Evolutionary conservation across 2,113 vertebrate species (phyloP), one percentile per base, ranked within the genome.

Genomic region (Leptodactylus fuscus): DNA sequence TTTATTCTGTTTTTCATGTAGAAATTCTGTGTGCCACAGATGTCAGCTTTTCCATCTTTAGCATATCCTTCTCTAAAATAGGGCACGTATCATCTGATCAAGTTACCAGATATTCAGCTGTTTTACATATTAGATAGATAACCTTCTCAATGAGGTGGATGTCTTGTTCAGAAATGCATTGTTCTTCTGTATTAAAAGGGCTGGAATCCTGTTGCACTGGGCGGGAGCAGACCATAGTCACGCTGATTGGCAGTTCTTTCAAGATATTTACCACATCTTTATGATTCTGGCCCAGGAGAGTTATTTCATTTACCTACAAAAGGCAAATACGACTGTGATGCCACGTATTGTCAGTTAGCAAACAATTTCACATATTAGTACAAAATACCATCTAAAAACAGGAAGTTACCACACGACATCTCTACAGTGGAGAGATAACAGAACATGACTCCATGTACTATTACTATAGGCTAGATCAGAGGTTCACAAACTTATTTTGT

Each of bases 241-340:
- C 98, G 18, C 88, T 91, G 83, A 99, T 69, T 1, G 98, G 97
- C 51, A 99, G 92, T 75, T 99, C 97, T 91, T 97, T 98, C 88
- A 99, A 91, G 90, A 99, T 97, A 87, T 89, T 94, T 34, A 99
- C 95, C 5, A 98, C 98, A 89, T 98, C 96, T 87, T 97, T 97
- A 88, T 99, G 97, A 81, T 91, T 96, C 91, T 98, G 94, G 44
- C 97, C 97, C 89, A 98, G 96, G 15, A 99, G 92, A 80, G 96
- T 94, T 87, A 96, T 94, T 22, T 96, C 95, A 89, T 99, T 99
- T 75, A 99, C 97, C 98, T 98, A 85, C 20, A 77, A 34, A 85
- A n/a, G 7, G 16, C 20, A 78, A 55, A 77, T 27, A 29, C 24
- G 7, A 51, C 24, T 46, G 15, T 32, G 46, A 34, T 34, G 27